These are phyloP conservation scores for Apamea crenata DNA, from an alignment of 2,888 invertebrate genomes.

Conservation along the genomic window DNA sequence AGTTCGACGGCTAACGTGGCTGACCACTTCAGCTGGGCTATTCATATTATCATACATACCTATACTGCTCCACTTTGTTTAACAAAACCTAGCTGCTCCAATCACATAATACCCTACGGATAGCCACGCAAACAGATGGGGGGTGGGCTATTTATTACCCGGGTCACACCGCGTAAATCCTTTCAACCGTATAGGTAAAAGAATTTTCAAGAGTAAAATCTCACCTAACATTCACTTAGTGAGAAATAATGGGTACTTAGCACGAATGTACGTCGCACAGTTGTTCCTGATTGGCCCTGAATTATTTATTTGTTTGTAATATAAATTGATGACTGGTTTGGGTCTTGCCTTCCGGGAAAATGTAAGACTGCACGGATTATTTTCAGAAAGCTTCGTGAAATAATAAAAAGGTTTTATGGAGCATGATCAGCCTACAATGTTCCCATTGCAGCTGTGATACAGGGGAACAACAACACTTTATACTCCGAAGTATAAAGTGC, in stretches of 20 bases:
- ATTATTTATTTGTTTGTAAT: slow-evolving; percentile 55
- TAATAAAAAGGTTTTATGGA: not conserved
- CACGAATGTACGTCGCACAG: slow-evolving; percentile 37
- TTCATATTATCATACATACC: not conserved
- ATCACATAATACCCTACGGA: slow-evolving; percentile 18
- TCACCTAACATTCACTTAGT: slow-evolving; percentile 33
- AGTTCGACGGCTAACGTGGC: not conserved
- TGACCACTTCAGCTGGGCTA: not conserved
- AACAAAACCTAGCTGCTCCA: slow-evolving; percentile 7
- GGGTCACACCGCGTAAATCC: slow-evolving; percentile 37
- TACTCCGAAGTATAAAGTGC: too few species aligned
- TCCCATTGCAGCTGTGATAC: not conserved
- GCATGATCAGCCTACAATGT: not conserved
- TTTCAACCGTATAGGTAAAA: slow-evolving; percentile 28
- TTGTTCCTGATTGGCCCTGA: slow-evolving; percentile 55
- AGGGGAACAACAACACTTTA: too few species aligned
- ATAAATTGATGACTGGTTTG: slow-evolving; percentile 29
- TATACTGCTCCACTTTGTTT: not conserved
- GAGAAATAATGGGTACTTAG: slow-evolving; percentile 50
- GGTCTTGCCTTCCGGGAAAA: not conserved
- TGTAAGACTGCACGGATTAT: not conserved
- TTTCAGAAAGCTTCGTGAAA: not conserved
- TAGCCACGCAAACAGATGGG: slow-evolving; percentile 11
- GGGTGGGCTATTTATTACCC: slow-evolving; percentile 20
- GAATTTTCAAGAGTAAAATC: slow-evolving; percentile 41